A percentile compares a stretch with the other conserved stretches of the same genome.
Conservation (phyloP, 2,888 invertebrate species). For the Thyatira batis region DNA sequence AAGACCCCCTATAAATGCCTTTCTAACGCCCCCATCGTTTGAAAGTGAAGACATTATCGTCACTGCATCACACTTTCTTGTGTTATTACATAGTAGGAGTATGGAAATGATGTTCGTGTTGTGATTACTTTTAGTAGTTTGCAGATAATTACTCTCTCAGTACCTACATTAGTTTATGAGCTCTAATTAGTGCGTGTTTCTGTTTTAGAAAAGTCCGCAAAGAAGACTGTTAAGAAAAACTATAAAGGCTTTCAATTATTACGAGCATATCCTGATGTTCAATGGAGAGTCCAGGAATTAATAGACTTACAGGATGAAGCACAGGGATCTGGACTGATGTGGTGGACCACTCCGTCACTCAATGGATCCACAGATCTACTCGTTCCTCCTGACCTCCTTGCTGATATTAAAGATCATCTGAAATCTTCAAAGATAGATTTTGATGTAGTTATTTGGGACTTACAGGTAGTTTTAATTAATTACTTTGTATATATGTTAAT, state of each 20-base stretch:
- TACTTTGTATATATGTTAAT: not conserved
- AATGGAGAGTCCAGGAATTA: constrained; percentile 72
- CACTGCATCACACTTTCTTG: constrained; percentile 38
- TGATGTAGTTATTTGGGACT: constrained; percentile 86
- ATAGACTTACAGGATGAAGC: constrained; percentile 75
- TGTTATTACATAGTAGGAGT: constrained; percentile 17
- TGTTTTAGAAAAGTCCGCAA: constrained; percentile 43
- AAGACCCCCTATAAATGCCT: constrained; percentile 19
- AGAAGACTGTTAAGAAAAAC: constrained; percentile 68
- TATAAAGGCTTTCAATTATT: constrained; percentile 83
- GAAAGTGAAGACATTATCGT: constrained; percentile 29
- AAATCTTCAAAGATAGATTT: constrained; percentile 84
- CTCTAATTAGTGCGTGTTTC: not conserved
- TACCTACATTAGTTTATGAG: not conserved
- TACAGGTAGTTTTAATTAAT: constrained; percentile 78
- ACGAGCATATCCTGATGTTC: constrained; percentile 64
- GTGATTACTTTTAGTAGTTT: not conserved
- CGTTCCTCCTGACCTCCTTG: constrained; percentile 85
- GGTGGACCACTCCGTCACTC: constrained; percentile 75
- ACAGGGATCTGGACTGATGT: constrained; percentile 74
- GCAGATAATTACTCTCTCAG: not conserved
- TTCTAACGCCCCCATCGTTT: constrained; percentile 12
- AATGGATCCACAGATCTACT: constrained; percentile 86
- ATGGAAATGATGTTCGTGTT: not conserved
- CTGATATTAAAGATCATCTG: constrained; percentile 82